Percentiles rank a stretch among this genome's conserved stretches.
These are phyloP conservation scores for Hermatobates lingyangjiaoensis DNA, from an alignment of 1,140 invertebrate species.

Conservation along the genomic window DNA sequence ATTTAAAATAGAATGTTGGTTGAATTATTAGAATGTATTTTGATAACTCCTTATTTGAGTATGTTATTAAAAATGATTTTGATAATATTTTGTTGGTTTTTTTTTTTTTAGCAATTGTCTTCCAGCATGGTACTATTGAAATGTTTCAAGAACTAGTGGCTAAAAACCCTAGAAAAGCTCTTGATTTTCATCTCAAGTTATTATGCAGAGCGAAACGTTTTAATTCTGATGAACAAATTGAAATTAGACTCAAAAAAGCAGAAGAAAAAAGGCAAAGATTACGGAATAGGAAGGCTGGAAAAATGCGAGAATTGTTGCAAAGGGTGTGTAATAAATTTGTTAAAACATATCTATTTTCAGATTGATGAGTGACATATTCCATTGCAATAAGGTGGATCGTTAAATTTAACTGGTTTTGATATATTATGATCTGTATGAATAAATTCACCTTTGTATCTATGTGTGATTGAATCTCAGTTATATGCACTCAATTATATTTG, in stretches of 20 bases:
- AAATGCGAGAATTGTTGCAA: slow-evolving; percentile 64
- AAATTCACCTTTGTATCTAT: no score
- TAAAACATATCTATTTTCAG: neutral
- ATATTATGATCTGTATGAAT: no score
- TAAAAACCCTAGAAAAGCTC: slow-evolving; percentile 68
- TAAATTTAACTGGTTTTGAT: no score
- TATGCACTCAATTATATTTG: no score
- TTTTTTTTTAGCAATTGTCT: slow-evolving; percentile 5
- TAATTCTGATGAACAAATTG: slow-evolving; percentile 58
- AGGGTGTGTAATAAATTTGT: slow-evolving; percentile 31
- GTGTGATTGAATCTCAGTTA: no score
- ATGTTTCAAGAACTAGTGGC: slow-evolving; percentile 55
- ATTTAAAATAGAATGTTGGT: no score
- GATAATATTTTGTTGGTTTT: no score
- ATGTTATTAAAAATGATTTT: no score
- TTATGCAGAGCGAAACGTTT: slow-evolving; percentile 75
- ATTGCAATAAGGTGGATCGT: neutral
- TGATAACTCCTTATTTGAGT: no score
- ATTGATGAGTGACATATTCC: neutral
- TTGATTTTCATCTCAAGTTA: slow-evolving; percentile 81
- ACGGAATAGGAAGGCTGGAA: slow-evolving; percentile 64
- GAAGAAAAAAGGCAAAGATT: slow-evolving; percentile 57
- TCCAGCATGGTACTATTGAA: slow-evolving; percentile 36
- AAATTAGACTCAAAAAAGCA: slow-evolving; percentile 54
- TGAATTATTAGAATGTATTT: no score